Base-by-base conservation (phyloP, 2,888 invertebrate species). In the Ichneumoninae sp. region DNA sequence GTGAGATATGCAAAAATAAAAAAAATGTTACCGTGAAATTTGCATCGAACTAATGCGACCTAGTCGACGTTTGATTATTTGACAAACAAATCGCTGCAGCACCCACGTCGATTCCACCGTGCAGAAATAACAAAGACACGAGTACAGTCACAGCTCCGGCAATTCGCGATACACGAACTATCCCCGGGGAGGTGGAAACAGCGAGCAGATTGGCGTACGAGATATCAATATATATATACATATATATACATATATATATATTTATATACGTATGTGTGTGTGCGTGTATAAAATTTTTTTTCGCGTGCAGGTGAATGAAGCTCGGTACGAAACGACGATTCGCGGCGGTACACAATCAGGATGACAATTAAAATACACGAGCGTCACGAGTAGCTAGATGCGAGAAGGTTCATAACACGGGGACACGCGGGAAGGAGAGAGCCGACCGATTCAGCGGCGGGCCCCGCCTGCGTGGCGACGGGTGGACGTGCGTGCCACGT, bases 291-390 rank as follows among this genome's bases (percentile, higher is more conserved):
- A 22, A 22, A 22, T 8, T 22, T 57, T 71, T 74, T 79, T 79
- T 72, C 65, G 68, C 75, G 50, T 26, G 52, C 52, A 7, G 66
- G 30, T 30, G 78, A 47, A 70, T 66, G 26, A 33, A 65, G 19
- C 57, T 10, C 52, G 54, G 26, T 60, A 81, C 78, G 57, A 82
- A 57, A 68, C 50, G 74, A 72, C 65, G 65, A 75, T 60, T 19
- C 52, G 30, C 40, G 65, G 52, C 65, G 50, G 57, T 65, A 62
- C 33, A 76, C 52, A 70, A 71, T 82, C 84, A 66, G 78, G 70
- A 82, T 84, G 82, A 79, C 84, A 82, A 84, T 84, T 84, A 84
- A 84, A 84, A 84, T 71, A 75, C 78, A 79, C 75, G 79, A 57
- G 22, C n/a, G 79, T 75, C 75, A 78, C 79, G 84, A 84, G 75